Conservation (phyloP, 2,797 vertebrate species). For the Pteropus rufus region DNA sequence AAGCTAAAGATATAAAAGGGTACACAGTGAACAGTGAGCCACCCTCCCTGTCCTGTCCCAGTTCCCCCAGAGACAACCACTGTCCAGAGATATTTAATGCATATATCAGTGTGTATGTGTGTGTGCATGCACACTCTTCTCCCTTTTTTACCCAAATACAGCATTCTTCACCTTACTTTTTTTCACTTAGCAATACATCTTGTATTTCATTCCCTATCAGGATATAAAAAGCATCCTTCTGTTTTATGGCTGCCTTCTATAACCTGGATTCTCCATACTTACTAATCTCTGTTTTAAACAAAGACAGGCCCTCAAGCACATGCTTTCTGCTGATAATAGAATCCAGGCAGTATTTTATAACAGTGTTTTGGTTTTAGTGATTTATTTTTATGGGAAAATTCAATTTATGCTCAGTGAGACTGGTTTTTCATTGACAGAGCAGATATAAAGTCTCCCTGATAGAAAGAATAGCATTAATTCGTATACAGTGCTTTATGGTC, state of each 20-base stretch:
- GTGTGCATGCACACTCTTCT: rapidly evolving
- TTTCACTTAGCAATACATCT: neutral
- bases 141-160: neutral
- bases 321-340: neutral
- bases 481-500: neutral
- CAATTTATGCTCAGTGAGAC: neutral
- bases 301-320: neutral
- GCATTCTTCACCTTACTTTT: neutral
- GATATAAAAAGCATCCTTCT: neutral
- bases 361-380: neutral
- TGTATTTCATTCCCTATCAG: neutral
- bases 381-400: neutral
- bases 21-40: neutral
- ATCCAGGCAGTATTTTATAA: neutral
- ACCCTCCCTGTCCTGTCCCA: neutral
- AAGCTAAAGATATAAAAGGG: neutral
- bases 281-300: neutral
- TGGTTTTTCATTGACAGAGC: neutral
- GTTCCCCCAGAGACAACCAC: neutral
- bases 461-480: neutral
- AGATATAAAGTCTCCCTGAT: neutral
- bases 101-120: rapidly evolving
- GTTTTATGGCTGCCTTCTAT: neutral
- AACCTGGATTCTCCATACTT: neutral
- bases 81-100: neutral